phyloP scores from a whole-genome alignment of 2,113 vertebrate genomes.

The Bambusicola thoracicus region DNA sequence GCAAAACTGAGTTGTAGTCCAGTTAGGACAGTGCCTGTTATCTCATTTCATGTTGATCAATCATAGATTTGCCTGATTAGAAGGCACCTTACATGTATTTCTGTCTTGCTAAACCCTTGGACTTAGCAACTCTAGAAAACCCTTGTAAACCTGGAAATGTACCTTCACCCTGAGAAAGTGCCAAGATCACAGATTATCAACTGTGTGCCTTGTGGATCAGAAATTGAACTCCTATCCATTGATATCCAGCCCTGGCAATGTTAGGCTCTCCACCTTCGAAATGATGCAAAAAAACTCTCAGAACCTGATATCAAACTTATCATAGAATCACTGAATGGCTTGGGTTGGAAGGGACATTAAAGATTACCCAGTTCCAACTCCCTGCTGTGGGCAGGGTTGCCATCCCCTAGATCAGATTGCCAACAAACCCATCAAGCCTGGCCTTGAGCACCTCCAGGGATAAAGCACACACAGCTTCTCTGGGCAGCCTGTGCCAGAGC shows the following conservation, averaged over 20 bases:
- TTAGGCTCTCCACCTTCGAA: background rate
- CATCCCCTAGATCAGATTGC: too few species aligned
- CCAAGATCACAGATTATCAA: background rate
- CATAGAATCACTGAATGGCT: too few species aligned
- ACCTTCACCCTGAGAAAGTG: background rate
- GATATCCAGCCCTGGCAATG: accelerated
- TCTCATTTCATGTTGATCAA: background rate
- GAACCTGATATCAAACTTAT: background rate
- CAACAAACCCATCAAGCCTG: too few species aligned
- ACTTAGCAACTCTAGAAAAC: background rate
- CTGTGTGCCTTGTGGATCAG: background rate
- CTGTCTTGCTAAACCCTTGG: background rate
- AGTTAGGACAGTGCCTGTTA: background rate
- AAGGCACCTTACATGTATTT: background rate
- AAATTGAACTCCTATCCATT: background rate
- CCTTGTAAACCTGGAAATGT: background rate
- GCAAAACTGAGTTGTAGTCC: background rate
- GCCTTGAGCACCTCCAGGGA: too few species aligned
- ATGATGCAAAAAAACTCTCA: background rate
- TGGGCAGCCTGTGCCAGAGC: too few species aligned
- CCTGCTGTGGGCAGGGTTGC: too few species aligned
- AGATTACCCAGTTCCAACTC: too few species aligned
- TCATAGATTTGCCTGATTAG: background rate
- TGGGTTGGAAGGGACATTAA: too few species aligned
- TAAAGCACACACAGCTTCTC: too few species aligned